These are phyloP conservation scores for Synanceia verrucosa DNA, from an alignment of 2,797 vertebrate genomes.

Conservation along the genomic window DNA sequence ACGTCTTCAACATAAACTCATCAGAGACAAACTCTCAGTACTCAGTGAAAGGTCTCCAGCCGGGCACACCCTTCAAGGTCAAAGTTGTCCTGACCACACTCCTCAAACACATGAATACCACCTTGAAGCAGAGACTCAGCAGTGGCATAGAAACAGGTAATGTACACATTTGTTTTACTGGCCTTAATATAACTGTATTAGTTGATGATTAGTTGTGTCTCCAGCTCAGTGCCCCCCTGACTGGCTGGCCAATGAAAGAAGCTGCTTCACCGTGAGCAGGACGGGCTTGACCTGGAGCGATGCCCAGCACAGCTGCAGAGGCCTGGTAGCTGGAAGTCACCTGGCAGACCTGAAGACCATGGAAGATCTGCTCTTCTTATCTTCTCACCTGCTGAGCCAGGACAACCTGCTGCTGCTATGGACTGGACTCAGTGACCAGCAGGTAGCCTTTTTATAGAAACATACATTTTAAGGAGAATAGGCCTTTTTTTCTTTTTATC, in stretches of 20 bases:
- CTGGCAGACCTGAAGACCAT: slow-evolving; percentile 84
- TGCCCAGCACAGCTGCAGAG: slow-evolving; percentile 77
- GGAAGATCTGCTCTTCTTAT: slow-evolving; percentile 81
- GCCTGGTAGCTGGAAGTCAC: slow-evolving; percentile 71
- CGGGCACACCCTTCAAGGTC: slow-evolving; percentile 79
- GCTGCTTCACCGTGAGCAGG: slow-evolving; percentile 81
- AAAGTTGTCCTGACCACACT: slow-evolving; percentile 78
- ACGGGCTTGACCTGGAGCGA: slow-evolving; percentile 79
- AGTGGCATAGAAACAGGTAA: slow-evolving; percentile 87
- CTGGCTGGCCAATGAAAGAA: slow-evolving; percentile 85
- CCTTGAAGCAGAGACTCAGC: slow-evolving; percentile 81
- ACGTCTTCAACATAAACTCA: slow-evolving; percentile 30
- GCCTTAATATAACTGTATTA: not conserved
- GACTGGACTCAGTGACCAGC: slow-evolving; percentile 86
- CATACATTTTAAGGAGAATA: not conserved
- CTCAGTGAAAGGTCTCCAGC: slow-evolving; percentile 79
- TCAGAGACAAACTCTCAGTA: slow-evolving; percentile 60
- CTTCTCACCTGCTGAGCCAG: slow-evolving; percentile 77
- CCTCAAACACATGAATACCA: slow-evolving; percentile 71
- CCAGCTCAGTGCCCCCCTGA: slow-evolving; percentile 83
- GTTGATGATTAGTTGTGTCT: slow-evolving; percentile 24
- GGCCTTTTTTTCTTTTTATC: not conserved
- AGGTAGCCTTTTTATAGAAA: slow-evolving; percentile 71
- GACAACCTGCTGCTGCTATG: slow-evolving; percentile 85
- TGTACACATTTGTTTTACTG: not conserved